These are phyloP conservation scores for Syrphus vitripennis DNA, from an alignment of 2,888 invertebrate species.

Conservation along the genomic window DNA sequence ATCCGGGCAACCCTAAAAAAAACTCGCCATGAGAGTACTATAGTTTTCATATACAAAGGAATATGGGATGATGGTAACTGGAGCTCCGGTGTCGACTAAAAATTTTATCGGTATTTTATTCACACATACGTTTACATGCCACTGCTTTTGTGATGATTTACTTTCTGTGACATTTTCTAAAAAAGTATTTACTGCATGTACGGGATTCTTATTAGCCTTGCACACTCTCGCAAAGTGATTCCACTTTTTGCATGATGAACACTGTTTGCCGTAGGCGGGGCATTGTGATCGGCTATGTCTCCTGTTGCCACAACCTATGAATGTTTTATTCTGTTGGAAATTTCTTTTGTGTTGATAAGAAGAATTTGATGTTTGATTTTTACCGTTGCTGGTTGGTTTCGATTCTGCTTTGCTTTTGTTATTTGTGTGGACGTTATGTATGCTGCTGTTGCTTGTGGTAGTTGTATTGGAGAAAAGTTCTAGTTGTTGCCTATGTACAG, in stretches of 20 bases:
- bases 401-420: not conserved
- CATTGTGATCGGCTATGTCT: not conserved
- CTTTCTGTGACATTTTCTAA: not conserved
- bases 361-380: not conserved
- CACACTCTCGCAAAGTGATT: too few species aligned
- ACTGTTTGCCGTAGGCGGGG: constrained; percentile 10
- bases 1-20: too few species aligned
- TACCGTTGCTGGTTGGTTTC: not conserved
- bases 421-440: not conserved
- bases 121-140: not conserved
- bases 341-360: not conserved
- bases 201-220: not conserved
- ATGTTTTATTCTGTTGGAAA: too few species aligned
- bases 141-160: not conserved
- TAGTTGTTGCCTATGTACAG: constrained; percentile 22
- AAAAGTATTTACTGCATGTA: constrained; percentile 10
- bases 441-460: constrained; percentile 10
- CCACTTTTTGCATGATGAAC: not conserved
- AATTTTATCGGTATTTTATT: not conserved
- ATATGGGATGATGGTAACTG: not conserved
- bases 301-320: not conserved
- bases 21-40: too few species aligned
- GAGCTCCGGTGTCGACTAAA: constrained; percentile 8
- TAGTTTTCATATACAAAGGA: too few species aligned
- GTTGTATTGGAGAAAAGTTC: not conserved